Conservation (phyloP, 1,140 invertebrate species). For the Drosophila neocordata region DNA sequence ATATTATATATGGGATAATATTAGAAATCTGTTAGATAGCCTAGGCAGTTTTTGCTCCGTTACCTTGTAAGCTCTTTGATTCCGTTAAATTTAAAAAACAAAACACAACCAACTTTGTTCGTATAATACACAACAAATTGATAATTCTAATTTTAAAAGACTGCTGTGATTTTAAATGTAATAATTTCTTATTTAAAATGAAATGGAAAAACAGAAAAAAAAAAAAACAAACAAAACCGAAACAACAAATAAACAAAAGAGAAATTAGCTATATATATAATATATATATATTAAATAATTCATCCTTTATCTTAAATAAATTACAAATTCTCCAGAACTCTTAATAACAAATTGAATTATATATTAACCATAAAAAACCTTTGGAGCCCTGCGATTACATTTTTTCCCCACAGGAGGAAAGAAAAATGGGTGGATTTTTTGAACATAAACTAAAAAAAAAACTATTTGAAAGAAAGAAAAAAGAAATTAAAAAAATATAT, state of each 20-base stretch:
- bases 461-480: too few relatives aligned
- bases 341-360: not conserved
- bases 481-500: too few relatives aligned
- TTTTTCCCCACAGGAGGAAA: too few relatives aligned
- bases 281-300: slow-evolving; percentile 72
- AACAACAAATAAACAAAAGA: slow-evolving; percentile 62
- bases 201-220: slow-evolving; percentile 19
- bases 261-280: slow-evolving; percentile 70
- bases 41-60: slow-evolving; percentile 61
- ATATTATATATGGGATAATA: slow-evolving; percentile 38
- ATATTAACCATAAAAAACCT: not conserved
- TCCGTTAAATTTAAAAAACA: slow-evolving; percentile 61
- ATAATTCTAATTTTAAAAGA: slow-evolving; percentile 81
- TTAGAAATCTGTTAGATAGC: slow-evolving; percentile 55
- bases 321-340: slow-evolving; percentile 69
- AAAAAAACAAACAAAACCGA: slow-evolving; percentile 31
- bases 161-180: slow-evolving; percentile 82
- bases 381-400: too few relatives aligned
- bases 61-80: slow-evolving; percentile 67
- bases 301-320: slow-evolving; percentile 79
- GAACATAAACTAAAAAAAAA: too few relatives aligned
- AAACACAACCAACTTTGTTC: slow-evolving; percentile 14
- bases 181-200: slow-evolving; percentile 65
- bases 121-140: slow-evolving; percentile 65
- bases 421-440: too few relatives aligned